phyloP scores from a whole-genome alignment of 2,888 invertebrate genomes.

The Tipula vernalis region DNA sequence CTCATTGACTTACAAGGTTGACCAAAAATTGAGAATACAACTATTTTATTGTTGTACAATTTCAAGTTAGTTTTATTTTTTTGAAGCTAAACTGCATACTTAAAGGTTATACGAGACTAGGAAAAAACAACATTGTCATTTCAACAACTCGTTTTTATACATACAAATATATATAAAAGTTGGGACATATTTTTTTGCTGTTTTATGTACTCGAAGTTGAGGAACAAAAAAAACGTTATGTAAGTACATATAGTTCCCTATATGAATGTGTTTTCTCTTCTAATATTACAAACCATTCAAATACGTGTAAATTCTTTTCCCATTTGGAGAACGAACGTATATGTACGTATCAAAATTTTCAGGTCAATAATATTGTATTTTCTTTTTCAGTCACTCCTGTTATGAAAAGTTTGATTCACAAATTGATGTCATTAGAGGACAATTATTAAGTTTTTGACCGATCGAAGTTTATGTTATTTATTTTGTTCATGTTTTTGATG shows the following conservation, averaged over 20 bases:
- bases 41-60: background rate
- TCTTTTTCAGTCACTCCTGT: background rate
- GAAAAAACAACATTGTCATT: background rate
- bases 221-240: background rate
- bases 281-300: background rate
- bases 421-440: constrained; percentile 4
- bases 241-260: background rate
- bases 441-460: constrained; percentile 4
- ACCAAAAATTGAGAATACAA: background rate
- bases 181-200: background rate
- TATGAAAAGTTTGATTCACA: background rate
- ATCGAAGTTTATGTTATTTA: background rate
- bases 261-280: background rate
- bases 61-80: background rate
- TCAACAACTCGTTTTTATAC: background rate
- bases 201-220: background rate
- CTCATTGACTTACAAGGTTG: background rate
- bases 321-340: background rate
- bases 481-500: background rate
- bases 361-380: background rate
- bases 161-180: background rate
- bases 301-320: background rate
- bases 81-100: background rate
- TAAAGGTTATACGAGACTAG: background rate
- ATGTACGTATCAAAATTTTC: background rate